Base-by-base conservation (phyloP, 2,113 vertebrate genomes). In the Zosterops borbonicus region DNA sequence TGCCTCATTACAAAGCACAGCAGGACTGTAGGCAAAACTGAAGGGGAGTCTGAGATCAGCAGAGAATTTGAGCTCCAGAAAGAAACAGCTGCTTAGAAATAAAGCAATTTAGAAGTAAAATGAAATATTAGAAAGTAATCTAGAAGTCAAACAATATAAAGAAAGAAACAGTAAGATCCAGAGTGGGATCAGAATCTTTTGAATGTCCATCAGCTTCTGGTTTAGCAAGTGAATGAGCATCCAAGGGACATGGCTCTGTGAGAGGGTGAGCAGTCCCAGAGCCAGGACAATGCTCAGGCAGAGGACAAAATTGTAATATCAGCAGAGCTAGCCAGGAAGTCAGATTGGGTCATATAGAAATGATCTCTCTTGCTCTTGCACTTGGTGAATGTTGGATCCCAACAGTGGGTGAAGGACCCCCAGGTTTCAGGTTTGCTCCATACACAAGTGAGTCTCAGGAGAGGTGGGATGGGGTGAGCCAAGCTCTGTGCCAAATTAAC, bases 351-450 rank as follows among this genome's bases (percentile, higher is more conserved):
- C 5, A 31, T 13, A 12, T 3, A 50, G 47, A 24, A 60, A 60
- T 3, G 3, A n/a, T 22, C 14, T 22, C 29, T 73, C 41, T 37
- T 70, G 4, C 7, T 42, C 64, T 25, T 37, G 12, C 7, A 9
- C 28, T 44, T 42, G 50, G 50, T n/a, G 23, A 19, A 18, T 5
- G 12, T 2, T 63, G 56, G 35, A 84, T 67, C 21, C 35, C 3
- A 3, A 12, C n/a, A 39, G 14, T 1, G 7, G 14, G 15, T 4
- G 11, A 78, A n/a, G 35, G 46, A 8, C 5, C 2, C 18, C 12
- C 17, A 14, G 6, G 21, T 71, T 91, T 44, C 65, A 79, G 35
- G 35, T 47, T 92, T 91, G 80, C 47, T 81, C 85, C 73, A 31
- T 8, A 15, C 15, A 63, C 1, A 0, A 65, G 27, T 23, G 67